Percentiles rank a stretch among this genome's conserved stretches.
phyloP scores from a whole-genome alignment of 2,113 vertebrate genomes.

The Leucopsar rothschildi region DNA sequence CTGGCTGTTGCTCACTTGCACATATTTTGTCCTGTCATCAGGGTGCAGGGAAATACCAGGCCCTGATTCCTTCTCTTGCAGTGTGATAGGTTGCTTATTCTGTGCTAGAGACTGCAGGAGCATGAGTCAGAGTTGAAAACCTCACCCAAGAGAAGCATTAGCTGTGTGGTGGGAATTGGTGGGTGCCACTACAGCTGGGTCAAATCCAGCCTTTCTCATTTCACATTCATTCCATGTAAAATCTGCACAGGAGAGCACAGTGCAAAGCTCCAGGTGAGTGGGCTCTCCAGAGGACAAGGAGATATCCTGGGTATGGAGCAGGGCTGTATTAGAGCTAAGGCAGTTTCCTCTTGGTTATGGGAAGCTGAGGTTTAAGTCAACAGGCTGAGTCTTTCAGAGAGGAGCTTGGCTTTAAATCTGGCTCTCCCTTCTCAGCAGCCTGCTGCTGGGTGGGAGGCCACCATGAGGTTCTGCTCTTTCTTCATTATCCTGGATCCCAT shows the following conservation, averaged over 20 bases:
- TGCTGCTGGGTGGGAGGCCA: not conserved
- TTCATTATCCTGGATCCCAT: not conserved
- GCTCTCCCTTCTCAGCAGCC: not conserved
- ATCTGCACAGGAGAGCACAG: not conserved
- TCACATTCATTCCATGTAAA: not conserved
- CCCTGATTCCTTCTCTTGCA: not conserved
- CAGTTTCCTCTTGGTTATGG: not conserved
- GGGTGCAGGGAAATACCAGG: not conserved
- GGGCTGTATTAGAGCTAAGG: not conserved
- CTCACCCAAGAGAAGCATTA: not conserved
- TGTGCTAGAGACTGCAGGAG: not conserved
- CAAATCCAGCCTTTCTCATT: not conserved
- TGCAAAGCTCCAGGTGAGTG: not conserved
- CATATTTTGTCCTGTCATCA: not conserved
- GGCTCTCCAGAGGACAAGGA: not conserved
- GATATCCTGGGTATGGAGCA: not conserved
- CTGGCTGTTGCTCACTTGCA: not conserved
- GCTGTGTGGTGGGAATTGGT: not conserved
- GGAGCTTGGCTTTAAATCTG: not conserved
- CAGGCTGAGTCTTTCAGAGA: not conserved
- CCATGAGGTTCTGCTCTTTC: not conserved
- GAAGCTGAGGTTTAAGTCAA: not conserved
- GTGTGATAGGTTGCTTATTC: not conserved
- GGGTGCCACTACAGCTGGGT: not conserved
- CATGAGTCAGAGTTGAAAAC: not conserved